phyloP scores from a whole-genome alignment of 2,797 vertebrate species.

The Pangasius djambal region DNA sequence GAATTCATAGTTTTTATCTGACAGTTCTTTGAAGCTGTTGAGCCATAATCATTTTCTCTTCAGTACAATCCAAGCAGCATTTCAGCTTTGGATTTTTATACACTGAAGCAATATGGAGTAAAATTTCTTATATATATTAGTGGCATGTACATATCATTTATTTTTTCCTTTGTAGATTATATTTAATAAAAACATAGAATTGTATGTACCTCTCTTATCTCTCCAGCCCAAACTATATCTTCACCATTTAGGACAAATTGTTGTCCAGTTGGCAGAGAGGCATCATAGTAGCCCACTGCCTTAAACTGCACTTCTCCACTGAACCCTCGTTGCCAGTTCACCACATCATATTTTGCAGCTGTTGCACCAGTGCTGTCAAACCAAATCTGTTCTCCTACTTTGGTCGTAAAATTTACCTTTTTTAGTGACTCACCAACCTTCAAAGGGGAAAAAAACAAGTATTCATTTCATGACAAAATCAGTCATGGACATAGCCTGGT shows the following conservation, averaged over 20 bases:
- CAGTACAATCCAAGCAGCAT: neutral
- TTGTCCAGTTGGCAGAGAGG: slow-evolving; percentile 65
- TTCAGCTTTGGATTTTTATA: neutral
- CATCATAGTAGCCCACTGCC: slow-evolving; percentile 74
- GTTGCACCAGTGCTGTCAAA: slow-evolving; percentile 74
- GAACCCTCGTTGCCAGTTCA: slow-evolving; percentile 73
- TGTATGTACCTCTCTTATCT: neutral
- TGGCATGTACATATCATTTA: neutral
- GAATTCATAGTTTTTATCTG: neutral
- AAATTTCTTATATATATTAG: neutral
- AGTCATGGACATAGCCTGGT: neutral
- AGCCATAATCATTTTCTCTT: neutral
- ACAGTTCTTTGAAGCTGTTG: neutral
- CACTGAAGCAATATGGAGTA: neutral
- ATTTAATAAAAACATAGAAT: neutral
- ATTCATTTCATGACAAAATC: neutral
- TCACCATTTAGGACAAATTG: slow-evolving; percentile 71
- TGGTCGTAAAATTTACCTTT: slow-evolving; percentile 70
- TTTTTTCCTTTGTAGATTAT: neutral
- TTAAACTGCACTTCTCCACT: slow-evolving; percentile 67
- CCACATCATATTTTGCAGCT: slow-evolving; percentile 72
- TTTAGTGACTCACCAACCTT: slow-evolving; percentile 70
- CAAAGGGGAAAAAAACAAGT: slow-evolving; percentile 20
- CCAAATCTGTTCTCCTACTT: slow-evolving; percentile 69
- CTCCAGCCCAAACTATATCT: slow-evolving; percentile 69